These are phyloP conservation scores for Zelleria hepariella DNA, from an alignment of 2,888 invertebrate species.

Conservation along the genomic window DNA sequence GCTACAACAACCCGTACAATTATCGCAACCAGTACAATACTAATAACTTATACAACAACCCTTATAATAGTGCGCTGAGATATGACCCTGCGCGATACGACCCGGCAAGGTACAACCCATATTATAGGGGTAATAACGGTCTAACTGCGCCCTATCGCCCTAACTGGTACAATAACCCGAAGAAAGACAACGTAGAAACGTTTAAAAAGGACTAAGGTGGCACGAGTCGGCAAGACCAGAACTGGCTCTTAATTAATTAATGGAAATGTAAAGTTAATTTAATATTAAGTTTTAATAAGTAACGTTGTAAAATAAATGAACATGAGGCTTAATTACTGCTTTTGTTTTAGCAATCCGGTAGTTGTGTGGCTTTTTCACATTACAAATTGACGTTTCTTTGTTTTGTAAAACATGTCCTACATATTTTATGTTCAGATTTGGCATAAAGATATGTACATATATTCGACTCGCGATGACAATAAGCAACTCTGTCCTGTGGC, in stretches of 20 bases:
- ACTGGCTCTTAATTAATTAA: background rate
- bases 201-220: background rate
- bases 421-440: background rate
- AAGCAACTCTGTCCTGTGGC: background rate
- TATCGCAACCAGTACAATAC: constrained; percentile 1
- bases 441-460: background rate
- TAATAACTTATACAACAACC: constrained; percentile 10
- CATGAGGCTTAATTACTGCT: background rate
- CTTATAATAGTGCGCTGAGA: constrained; percentile 6
- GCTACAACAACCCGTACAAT: constrained; percentile 31
- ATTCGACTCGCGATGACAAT: too few relatives aligned
- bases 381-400: background rate
- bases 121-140: background rate
- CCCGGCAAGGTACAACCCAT: background rate
- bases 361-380: background rate
- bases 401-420: background rate
- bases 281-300: background rate
- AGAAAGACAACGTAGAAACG: background rate
- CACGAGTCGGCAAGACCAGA: background rate
- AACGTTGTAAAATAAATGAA: background rate
- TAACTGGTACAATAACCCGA: background rate
- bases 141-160: background rate
- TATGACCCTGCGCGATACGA: constrained; percentile 5
- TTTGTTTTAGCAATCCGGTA: background rate
- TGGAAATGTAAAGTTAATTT: background rate